A percentile compares a stretch with the other conserved stretches of the same genome.
Conservation (phyloP, 2,113 vertebrate genomes). For the Saiga tatarica region DNA sequence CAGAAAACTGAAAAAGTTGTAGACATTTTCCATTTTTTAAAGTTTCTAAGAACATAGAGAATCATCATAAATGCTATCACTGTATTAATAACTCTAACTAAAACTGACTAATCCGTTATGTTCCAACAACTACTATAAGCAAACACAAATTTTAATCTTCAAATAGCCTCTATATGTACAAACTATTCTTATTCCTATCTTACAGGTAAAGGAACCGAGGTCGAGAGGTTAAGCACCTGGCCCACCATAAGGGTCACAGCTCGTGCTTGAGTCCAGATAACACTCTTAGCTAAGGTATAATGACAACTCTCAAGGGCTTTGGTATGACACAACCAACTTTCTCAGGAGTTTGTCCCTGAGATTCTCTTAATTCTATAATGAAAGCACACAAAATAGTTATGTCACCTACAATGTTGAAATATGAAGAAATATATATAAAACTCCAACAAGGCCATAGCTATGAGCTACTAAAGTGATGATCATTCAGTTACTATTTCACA, state of each 20-base stretch:
- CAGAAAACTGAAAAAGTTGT: not conserved
- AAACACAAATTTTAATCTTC: not conserved
- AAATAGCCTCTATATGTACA: not conserved
- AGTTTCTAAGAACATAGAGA: not conserved
- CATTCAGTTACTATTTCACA: not conserved
- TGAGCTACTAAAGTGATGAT: not conserved
- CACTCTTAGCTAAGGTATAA: not conserved
- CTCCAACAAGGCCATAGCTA: not conserved
- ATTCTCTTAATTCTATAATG: not conserved
- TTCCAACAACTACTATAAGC: not conserved
- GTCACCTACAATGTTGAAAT: not conserved
- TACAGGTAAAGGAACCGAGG: not conserved
- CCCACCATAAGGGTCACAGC: not conserved
- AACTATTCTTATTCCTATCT: not conserved
- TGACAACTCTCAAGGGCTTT: not conserved
- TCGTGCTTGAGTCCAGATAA: not conserved
- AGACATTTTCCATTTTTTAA: not conserved
- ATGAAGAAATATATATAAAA: not conserved
- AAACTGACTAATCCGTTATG: not conserved
- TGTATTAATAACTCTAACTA: not conserved
- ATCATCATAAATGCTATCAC: not conserved
- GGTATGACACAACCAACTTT: not conserved
- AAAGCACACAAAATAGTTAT: not conserved
- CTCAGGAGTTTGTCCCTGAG: not conserved
- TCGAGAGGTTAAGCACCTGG: not conserved